Evolutionary conservation across 2,888 invertebrate genomes (phyloP).

Genomic region (Deilephila porcellus): DNA sequence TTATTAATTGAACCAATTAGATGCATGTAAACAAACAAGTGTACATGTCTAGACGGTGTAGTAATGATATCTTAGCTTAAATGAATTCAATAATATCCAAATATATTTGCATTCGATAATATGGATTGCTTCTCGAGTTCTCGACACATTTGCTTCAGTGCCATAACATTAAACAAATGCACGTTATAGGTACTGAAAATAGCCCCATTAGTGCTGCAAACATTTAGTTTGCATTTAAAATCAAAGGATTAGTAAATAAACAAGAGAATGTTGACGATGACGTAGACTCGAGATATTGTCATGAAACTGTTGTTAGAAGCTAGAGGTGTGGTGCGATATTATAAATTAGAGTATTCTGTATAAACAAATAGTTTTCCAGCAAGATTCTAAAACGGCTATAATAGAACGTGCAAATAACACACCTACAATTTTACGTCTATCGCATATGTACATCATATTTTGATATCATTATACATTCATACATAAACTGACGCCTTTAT

Average conservation of each 20-base stretch:
- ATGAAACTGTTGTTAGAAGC: neutral
- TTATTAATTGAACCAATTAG: constrained; percentile 12
- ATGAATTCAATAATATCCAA: neutral
- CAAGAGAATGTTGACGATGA: neutral
- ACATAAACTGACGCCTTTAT: no score
- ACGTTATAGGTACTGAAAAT: neutral
- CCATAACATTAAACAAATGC: neutral
- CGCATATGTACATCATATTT: no score
- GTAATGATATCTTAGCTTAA: neutral
- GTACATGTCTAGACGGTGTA: constrained; percentile 5
- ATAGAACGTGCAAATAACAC: no score
- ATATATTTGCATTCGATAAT: neutral
- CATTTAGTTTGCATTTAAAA: neutral
- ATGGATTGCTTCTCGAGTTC: neutral
- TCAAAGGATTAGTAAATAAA: constrained; percentile 10
- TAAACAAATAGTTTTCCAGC: neutral
- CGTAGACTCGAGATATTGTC: neutral
- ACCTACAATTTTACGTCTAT: no score
- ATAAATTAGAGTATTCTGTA: neutral
- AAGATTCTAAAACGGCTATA: no score
- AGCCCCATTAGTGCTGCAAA: constrained; percentile 6
- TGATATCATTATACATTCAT: no score
- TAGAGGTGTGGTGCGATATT: constrained; percentile 7
- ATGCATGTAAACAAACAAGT: constrained; percentile 19
- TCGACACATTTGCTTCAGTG: neutral